Conservation (phyloP, 1,140 invertebrate genomes). For the Gryllus bimaculatus region DNA sequence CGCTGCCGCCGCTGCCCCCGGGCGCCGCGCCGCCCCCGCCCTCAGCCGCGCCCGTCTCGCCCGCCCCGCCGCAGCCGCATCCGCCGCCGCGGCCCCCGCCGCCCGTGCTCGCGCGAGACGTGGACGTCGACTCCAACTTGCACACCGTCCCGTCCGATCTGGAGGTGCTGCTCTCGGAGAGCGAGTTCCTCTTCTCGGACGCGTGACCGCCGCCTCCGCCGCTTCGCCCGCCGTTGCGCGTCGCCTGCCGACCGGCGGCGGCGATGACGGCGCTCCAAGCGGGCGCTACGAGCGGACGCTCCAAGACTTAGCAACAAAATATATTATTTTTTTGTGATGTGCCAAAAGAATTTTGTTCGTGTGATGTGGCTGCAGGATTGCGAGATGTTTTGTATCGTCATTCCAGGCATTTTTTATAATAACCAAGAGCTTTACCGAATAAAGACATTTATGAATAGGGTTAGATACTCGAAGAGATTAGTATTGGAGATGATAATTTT, state of each 20-base stretch:
- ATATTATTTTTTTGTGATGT: background rate
- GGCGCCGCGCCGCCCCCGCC: slow-evolving; percentile 23
- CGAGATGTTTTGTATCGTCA: background rate
- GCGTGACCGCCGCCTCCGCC: slow-evolving; percentile 34
- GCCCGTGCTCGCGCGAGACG: background rate
- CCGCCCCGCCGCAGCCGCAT: background rate
- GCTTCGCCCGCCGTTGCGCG: background rate
- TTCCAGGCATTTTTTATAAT: background rate
- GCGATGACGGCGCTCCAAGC: background rate
- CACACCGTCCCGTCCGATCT: slow-evolving; percentile 53
- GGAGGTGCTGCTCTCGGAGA: slow-evolving; percentile 50
- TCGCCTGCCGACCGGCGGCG: background rate
- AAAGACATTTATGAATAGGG: background rate
- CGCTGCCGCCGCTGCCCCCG: slow-evolving; percentile 26
- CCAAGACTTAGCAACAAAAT: background rate
- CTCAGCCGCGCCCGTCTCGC: background rate
- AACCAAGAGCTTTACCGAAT: background rate
- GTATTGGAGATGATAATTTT: background rate
- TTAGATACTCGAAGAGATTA: background rate
- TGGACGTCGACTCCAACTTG: slow-evolving; percentile 41
- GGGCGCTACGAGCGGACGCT: no score
- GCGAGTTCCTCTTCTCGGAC: slow-evolving; percentile 48
- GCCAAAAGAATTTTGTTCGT: background rate
- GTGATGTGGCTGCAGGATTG: background rate
- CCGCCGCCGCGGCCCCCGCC: background rate